These are phyloP conservation scores for Lucifuga dentata DNA, from an alignment of 2,113 vertebrate species.

Conservation along the genomic window DNA sequence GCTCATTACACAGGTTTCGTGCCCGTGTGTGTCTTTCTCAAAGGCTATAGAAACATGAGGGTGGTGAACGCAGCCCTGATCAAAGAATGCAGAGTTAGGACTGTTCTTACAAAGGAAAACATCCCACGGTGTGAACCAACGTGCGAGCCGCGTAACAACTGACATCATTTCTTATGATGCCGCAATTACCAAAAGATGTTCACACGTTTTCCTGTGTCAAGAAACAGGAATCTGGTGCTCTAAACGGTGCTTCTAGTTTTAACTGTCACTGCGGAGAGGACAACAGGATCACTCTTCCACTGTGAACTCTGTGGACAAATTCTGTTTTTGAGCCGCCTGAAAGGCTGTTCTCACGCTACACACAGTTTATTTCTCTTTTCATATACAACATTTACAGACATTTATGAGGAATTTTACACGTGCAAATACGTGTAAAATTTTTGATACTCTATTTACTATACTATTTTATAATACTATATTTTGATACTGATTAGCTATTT, in stretches of 20 bases:
- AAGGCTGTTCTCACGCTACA: conserved; percentile 2
- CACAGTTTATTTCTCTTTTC: too few relatives aligned
- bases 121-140: conserved; percentile 47
- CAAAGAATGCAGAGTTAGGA: conserved; percentile 63
- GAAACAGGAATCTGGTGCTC: conserved; percentile 50
- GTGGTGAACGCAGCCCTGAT: conserved; percentile 67
- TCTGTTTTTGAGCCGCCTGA: conserved; percentile 42
- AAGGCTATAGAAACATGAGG: conserved; percentile 66
- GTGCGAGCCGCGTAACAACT: conserved; percentile 31
- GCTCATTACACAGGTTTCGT: conserved; percentile 76
- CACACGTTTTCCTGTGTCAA: conserved; percentile 36
- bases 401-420: not conserved
- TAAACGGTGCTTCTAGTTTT: conserved; percentile 43
- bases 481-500: too few relatives aligned
- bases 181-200: conserved; percentile 59
- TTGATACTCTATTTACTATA: too few relatives aligned
- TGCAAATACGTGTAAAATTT: too few relatives aligned
- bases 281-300: conserved; percentile 47
- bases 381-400: not conserved
- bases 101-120: conserved; percentile 60
- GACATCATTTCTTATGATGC: conserved; percentile 39
- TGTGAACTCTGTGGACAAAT: conserved; percentile 39
- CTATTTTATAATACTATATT: too few relatives aligned
- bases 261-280: conserved; percentile 42
- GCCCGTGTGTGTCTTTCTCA: conserved; percentile 71